phyloP scores from a whole-genome alignment of 2,113 vertebrate species.

The Dipodomys merriami region DNA sequence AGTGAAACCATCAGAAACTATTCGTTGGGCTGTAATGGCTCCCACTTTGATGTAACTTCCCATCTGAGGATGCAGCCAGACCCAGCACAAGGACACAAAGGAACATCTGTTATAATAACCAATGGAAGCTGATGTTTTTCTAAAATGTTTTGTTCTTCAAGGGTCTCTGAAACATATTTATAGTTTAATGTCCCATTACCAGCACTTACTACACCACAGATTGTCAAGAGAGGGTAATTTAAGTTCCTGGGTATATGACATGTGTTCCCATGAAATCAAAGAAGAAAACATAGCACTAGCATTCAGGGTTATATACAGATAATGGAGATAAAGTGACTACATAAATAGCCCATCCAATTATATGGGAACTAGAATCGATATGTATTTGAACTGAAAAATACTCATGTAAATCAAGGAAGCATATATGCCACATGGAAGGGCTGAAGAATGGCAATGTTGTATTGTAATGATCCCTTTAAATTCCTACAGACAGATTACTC shows the following conservation, averaged over 20 bases:
- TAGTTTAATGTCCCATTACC: constrained; percentile 85
- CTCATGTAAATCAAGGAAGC: constrained; percentile 62
- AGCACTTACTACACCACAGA: constrained; percentile 83
- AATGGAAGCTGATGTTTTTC: constrained; percentile 94
- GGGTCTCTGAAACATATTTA: constrained; percentile 82
- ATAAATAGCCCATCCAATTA: constrained; percentile 64
- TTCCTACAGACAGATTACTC: constrained; percentile 19
- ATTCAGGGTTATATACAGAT: constrained; percentile 72
- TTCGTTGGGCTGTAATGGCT: constrained; percentile 92
- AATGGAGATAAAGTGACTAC: constrained; percentile 65
- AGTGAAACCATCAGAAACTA: constrained; percentile 94
- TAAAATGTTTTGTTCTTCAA: constrained; percentile 81
- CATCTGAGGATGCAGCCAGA: constrained; percentile 95
- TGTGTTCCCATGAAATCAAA: constrained; percentile 71
- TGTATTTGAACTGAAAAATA: constrained; percentile 61
- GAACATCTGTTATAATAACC: constrained; percentile 98
- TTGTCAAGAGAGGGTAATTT: constrained; percentile 83
- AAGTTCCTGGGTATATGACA: constrained; percentile 76
- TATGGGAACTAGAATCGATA: constrained; percentile 57
- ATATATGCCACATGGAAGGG: constrained; percentile 39
- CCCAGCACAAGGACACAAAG: constrained; percentile 93
- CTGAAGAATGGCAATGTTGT: constrained; percentile 3
- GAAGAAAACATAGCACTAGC: constrained; percentile 61
- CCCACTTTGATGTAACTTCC: constrained; percentile 94
- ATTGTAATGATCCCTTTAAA: constrained; percentile 57